Percentiles rank a stretch among this genome's conserved stretches.
phyloP scores from a whole-genome alignment of 2,113 vertebrate species.

The Daubentonia madagascariensis region DNA sequence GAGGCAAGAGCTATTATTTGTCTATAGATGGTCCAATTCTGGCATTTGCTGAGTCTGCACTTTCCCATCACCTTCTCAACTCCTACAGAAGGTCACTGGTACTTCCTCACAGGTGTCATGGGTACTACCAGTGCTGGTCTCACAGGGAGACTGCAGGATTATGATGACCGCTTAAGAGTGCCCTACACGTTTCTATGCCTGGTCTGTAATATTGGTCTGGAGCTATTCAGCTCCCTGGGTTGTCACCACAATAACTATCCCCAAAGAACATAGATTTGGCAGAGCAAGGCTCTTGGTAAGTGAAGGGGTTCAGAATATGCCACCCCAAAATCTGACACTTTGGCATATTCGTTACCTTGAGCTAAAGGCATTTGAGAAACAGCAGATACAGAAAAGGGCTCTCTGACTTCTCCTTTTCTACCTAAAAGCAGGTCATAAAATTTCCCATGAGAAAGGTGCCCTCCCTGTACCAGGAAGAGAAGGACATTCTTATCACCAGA shows the following conservation, averaged over 20 bases:
- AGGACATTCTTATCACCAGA: not conserved
- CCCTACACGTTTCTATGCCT: not conserved
- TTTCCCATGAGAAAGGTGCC: not conserved
- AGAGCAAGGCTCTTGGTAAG: not conserved
- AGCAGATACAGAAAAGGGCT: not conserved
- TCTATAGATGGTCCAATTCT: not conserved
- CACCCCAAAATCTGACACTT: not conserved
- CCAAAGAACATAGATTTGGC: not conserved
- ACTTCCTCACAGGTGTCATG: not conserved
- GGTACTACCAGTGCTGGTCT: not conserved
- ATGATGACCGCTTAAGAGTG: not conserved
- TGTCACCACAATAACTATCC: accelerated
- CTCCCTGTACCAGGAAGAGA: not conserved
- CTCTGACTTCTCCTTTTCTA: not conserved
- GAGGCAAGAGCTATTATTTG: not conserved
- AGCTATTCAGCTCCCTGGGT: too few relatives aligned
- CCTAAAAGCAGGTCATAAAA: not conserved
- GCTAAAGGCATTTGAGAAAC: not conserved
- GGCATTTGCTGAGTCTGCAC: too few relatives aligned
- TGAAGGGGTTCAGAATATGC: not conserved
- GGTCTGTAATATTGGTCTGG: accelerated
- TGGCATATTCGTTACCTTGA: not conserved
- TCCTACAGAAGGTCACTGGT: not conserved
- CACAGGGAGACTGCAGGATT: not conserved
- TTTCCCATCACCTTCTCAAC: not conserved